Conservation (phyloP, 2,888 invertebrate genomes). For the Hyposoter didymator region DNA sequence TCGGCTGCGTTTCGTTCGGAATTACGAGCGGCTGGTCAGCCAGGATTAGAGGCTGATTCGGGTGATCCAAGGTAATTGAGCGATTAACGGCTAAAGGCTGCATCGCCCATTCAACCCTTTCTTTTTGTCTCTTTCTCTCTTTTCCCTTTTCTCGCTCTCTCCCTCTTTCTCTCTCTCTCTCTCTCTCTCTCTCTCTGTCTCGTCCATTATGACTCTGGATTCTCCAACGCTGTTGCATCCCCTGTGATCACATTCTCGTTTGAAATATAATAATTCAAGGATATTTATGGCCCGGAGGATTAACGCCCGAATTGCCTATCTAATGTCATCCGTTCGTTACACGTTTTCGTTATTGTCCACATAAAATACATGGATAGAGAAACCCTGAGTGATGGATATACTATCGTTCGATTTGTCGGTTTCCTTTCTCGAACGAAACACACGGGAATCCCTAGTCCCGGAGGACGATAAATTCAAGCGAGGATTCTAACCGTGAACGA, state of each 20-base stretch:
- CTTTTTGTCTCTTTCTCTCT: slow-evolving; percentile 22
- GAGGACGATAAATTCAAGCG: slow-evolving; percentile 47
- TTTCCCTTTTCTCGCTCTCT: slow-evolving; percentile 40
- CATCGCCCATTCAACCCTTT: slow-evolving; percentile 60
- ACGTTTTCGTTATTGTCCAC: slow-evolving; percentile 19
- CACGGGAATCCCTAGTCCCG: not conserved
- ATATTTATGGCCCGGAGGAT: slow-evolving; percentile 83
- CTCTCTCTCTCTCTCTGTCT: slow-evolving; percentile 45
- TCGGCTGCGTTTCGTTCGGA: slow-evolving; percentile 54
- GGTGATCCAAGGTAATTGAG: slow-evolving; percentile 83
- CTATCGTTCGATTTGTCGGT: not conserved
- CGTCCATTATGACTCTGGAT: slow-evolving; percentile 55
- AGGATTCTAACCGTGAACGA: slow-evolving; percentile 38
- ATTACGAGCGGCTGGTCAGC: slow-evolving; percentile 70
- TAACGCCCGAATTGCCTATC: slow-evolving; percentile 82
- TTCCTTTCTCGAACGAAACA: slow-evolving; percentile 34
- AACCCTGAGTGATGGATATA: slow-evolving; percentile 29
- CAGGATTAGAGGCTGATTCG: slow-evolving; percentile 82
- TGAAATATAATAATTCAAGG: slow-evolving; percentile 80
- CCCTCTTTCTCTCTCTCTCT: slow-evolving; percentile 18
- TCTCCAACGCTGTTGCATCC: slow-evolving; percentile 18
- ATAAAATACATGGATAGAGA: not conserved
- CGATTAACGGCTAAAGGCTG: slow-evolving; percentile 83
- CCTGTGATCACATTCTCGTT: slow-evolving; percentile 21
- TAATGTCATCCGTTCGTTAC: slow-evolving; percentile 78